phyloP scores from a whole-genome alignment of 2,888 invertebrate genomes.

The Mechanitis messenoides region DNA sequence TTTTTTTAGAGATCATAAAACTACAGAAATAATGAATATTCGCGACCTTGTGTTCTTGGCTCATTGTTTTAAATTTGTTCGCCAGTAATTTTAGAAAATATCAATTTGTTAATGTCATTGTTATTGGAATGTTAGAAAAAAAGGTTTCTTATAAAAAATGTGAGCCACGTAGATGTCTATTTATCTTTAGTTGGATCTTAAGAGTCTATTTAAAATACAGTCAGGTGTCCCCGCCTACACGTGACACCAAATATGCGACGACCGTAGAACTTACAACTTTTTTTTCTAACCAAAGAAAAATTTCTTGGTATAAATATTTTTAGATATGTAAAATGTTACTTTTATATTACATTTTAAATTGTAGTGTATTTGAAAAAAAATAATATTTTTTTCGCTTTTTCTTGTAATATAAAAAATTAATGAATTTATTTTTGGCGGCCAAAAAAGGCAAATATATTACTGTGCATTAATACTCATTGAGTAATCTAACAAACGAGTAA shows the following conservation, averaged over 20 bases:
- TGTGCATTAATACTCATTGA: neutral
- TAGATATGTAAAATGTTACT: neutral
- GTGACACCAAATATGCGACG: neutral
- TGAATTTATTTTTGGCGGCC: conserved; percentile 27
- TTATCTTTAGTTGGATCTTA: conserved; percentile 10
- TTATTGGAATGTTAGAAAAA: conserved; percentile 5
- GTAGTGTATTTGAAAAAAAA: conserved; percentile 1
- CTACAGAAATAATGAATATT: neutral
- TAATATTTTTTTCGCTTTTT: conserved; percentile 11
- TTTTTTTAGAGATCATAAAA: neutral
- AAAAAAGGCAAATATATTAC: conserved; percentile 1
- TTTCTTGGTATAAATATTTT: too few relatives aligned
- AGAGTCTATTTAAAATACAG: conserved; percentile 4
- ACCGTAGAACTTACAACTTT: neutral
- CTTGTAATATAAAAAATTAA: conserved; percentile 13
- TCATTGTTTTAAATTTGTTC: neutral
- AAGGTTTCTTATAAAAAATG: conserved; percentile 9
- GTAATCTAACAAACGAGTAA: too few relatives aligned
- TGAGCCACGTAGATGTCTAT: conserved; percentile 5
- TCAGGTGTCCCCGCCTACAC: conserved; percentile 5
- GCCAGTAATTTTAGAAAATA: neutral
- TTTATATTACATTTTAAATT: conserved; percentile 1
- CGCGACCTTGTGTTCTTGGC: neutral
- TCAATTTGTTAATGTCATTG: conserved; percentile 11
- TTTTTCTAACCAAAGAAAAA: too few relatives aligned